Conservation (phyloP, 2,113 vertebrate species). For the Pithys albifrons region DNA sequence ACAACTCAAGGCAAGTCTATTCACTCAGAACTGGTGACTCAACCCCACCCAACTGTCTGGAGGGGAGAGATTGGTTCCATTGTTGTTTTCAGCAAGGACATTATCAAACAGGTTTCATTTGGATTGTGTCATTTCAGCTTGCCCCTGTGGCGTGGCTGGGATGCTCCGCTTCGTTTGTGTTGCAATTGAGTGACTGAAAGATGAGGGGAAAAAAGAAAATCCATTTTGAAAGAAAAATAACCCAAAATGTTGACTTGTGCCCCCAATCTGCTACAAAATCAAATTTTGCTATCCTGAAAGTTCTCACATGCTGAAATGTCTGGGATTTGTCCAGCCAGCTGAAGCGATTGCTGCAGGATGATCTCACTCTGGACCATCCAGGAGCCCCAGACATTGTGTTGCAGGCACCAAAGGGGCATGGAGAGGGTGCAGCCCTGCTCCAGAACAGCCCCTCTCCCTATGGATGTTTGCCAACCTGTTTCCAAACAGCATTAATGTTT, state of each 20-base stretch:
- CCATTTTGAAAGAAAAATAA: constrained; percentile 8
- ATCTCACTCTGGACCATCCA: background rate
- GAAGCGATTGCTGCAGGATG: background rate
- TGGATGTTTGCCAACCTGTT: background rate
- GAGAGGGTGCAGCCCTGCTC: background rate
- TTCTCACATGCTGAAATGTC: background rate
- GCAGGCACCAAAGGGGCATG: background rate
- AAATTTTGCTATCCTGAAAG: background rate
- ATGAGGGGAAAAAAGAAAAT: background rate
- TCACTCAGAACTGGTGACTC: background rate
- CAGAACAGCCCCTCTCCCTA: background rate
- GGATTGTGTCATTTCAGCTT: background rate
- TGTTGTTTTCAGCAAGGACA: background rate
- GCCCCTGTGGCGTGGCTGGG: background rate
- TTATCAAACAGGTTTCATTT: constrained; percentile 24
- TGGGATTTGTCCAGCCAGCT: background rate
- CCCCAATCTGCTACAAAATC: background rate
- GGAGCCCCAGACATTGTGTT: background rate
- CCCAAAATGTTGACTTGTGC: background rate
- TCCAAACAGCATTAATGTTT: background rate
- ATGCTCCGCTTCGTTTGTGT: background rate
- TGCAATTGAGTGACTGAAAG: background rate
- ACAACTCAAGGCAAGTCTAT: background rate
- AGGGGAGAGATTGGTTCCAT: background rate
- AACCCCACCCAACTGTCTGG: background rate